Percentiles rank a stretch among this genome's conserved stretches.
Evolutionary conservation across 2,113 vertebrate species (phyloP).

Genomic region (Stomatorhinus ivindoensis): DNA sequence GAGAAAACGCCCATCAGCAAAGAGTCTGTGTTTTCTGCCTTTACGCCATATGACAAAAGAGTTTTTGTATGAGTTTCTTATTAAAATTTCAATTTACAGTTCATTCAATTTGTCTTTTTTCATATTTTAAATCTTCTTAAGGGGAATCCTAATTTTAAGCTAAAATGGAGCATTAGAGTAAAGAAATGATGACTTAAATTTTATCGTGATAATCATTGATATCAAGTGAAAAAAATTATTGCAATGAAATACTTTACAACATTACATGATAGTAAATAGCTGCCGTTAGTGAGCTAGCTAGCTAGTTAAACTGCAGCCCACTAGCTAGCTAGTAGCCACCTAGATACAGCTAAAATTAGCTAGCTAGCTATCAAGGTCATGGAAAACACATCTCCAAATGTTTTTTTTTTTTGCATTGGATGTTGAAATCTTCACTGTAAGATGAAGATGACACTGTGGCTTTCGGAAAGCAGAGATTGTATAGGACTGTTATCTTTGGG

Average conservation of each 20-base stretch:
- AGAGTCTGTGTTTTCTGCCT: no score
- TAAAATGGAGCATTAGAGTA: background rate
- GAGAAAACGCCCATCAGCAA: no score
- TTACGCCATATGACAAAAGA: no score
- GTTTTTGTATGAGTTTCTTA: no score
- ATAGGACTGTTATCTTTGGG: background rate
- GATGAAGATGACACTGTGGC: background rate
- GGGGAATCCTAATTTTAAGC: background rate
- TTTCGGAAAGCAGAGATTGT: background rate
- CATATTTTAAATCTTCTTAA: no score
- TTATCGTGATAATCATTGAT: background rate
- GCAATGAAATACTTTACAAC: background rate
- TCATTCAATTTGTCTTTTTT: no score
- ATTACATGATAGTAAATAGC: background rate
- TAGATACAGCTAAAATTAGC: background rate
- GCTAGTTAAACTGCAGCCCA: background rate
- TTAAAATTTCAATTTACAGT: no score
- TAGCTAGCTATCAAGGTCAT: background rate
- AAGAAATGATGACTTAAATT: background rate
- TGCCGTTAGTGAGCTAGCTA: background rate
- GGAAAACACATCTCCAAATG: background rate
- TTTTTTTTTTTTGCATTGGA: background rate
- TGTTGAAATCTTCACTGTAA: background rate
- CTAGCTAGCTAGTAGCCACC: background rate
- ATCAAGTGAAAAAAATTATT: background rate